Percentiles rank a stretch among this genome's conserved stretches.
phyloP scores from a whole-genome alignment of 1,140 invertebrate species.

The Drosophila nasuta region DNA sequence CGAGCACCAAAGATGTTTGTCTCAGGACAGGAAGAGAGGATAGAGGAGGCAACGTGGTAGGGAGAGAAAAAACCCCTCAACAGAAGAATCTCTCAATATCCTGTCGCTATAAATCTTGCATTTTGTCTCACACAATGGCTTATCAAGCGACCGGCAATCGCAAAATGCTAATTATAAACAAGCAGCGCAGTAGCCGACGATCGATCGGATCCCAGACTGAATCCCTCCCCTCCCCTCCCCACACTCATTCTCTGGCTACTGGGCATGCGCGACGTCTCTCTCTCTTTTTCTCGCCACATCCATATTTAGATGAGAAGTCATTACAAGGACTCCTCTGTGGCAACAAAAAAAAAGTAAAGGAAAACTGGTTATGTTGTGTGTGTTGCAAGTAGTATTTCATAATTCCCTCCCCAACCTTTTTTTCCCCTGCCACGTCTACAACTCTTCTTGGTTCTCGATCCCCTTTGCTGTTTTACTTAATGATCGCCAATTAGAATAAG shows the following conservation, averaged over 20 bases:
- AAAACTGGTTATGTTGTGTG: constrained; percentile 36
- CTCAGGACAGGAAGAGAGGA: background rate
- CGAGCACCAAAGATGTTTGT: constrained; percentile 10
- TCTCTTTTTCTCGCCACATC: background rate
- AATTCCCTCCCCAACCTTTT: constrained; percentile 42
- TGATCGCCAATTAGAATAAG: constrained; percentile 76
- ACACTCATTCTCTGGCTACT: constrained; percentile 48
- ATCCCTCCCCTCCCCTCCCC: background rate
- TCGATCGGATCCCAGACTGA: constrained; percentile 31
- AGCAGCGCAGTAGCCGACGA: constrained; percentile 53
- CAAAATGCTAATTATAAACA: constrained; percentile 82
- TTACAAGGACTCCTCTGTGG: constrained; percentile 30
- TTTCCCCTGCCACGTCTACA: too few species aligned
- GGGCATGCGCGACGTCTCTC: constrained; percentile 64
- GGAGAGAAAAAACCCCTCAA: background rate
- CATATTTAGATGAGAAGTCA: constrained; percentile 39
- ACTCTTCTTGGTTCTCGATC: too few species aligned
- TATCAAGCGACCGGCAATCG: constrained; percentile 73
- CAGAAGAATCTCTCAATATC: constrained; percentile 73
- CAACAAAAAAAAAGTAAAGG: background rate
- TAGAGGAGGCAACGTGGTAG: background rate
- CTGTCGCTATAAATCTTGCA: constrained; percentile 79
- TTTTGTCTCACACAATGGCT: constrained; percentile 60
- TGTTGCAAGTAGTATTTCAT: constrained; percentile 65
- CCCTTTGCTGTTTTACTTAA: constrained; percentile 42